Evolutionary conservation across 2,888 invertebrate species (phyloP).

Genomic region (Heliconius cydno): DNA sequence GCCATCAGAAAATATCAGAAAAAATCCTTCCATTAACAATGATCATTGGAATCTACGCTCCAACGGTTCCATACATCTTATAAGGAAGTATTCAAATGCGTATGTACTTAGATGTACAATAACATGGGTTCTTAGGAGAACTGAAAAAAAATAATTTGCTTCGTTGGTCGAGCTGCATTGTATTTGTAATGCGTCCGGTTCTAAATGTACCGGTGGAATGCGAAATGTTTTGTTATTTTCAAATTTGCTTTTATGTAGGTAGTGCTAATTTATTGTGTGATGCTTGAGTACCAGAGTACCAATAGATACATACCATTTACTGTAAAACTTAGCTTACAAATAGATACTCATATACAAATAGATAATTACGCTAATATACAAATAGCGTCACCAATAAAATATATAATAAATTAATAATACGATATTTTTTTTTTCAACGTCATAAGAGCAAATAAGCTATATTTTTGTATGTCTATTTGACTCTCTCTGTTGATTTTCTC

Average conservation of each 20-base stretch:
- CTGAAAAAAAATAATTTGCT: constrained; percentile 42
- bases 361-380: no score
- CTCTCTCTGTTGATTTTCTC: no score
- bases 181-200: constrained; percentile 28
- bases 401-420: no score
- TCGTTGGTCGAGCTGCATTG: constrained; percentile 38
- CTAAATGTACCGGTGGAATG: constrained; percentile 8
- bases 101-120: constrained; percentile 9
- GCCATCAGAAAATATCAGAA: constrained; percentile 10
- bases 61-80: constrained; percentile 19
- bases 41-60: constrained; percentile 18
- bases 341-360: no score
- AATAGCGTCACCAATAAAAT: no score
- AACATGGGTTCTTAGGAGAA: constrained; percentile 37
- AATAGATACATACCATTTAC: no score
- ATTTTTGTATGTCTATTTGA: no score
- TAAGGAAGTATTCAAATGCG: constrained; percentile 38
- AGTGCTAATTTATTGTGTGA: not conserved
- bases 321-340: no score
- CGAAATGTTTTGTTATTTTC: constrained; percentile 2
- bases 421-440: no score
- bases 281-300: not conserved
- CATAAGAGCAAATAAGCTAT: no score
- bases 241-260: not conserved
- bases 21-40: constrained; percentile 18